These are phyloP conservation scores for Meteorus sp. DNA, from an alignment of 1,140 invertebrate species.

Conservation along the genomic window DNA sequence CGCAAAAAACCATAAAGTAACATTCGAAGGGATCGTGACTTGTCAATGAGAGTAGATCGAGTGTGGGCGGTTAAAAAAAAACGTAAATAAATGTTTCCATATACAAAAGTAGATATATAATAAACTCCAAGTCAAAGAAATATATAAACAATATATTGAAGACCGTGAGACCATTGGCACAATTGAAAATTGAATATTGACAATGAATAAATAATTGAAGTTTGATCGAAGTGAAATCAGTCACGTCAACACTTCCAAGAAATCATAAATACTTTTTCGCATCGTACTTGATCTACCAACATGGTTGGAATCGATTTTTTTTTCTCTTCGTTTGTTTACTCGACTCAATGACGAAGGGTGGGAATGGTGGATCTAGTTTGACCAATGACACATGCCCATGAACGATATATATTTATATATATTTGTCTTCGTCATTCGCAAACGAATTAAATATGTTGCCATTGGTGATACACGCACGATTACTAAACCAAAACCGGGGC, in stretches of 20 bases:
- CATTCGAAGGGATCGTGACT: too few relatives aligned
- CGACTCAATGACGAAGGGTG: too few relatives aligned
- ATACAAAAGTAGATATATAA: constrained; percentile 6
- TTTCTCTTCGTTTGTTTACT: neutral
- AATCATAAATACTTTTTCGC: constrained; percentile 30
- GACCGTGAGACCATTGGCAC: neutral
- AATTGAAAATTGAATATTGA: constrained; percentile 17
- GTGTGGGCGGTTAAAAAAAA: too few relatives aligned
- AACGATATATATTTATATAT: constrained; percentile 3
- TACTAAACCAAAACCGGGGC: constrained; percentile 30
- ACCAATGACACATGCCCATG: constrained; percentile 16
- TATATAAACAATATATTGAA: neutral
- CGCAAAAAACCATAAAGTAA: too few relatives aligned
- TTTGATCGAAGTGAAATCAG: constrained; percentile 11
- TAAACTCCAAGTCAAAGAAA: neutral
- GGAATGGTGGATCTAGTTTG: constrained; percentile 8
- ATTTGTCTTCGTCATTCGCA: neutral
- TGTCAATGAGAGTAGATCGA: too few relatives aligned
- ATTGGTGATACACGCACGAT: constrained; percentile 1
- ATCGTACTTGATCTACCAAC: constrained; percentile 10
- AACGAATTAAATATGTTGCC: neutral
- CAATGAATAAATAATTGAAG: constrained; percentile 23
- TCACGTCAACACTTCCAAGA: constrained; percentile 19
- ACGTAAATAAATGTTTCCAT: too few relatives aligned
- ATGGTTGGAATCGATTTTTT: constrained; percentile 14